These are phyloP conservation scores for Orgyia antiqua DNA, from an alignment of 2,888 invertebrate genomes.

Conservation along the genomic window DNA sequence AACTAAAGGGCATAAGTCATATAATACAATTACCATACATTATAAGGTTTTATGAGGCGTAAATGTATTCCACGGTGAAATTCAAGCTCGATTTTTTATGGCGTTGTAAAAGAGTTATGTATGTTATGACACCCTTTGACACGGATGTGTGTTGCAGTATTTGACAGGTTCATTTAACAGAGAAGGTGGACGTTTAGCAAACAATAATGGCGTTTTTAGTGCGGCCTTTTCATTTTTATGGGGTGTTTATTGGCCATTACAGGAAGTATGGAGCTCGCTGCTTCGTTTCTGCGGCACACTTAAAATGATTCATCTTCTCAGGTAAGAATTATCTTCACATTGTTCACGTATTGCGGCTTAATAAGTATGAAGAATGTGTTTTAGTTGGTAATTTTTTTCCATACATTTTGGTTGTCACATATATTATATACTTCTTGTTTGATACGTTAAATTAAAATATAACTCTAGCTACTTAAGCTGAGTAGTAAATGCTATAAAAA, in stretches of 20 bases:
- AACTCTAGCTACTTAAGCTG: no score
- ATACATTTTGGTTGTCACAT: neutral
- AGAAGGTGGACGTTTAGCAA: conserved; percentile 66
- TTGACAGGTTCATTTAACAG: conserved; percentile 71
- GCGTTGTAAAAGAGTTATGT: conserved; percentile 24
- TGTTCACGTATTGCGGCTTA: conserved; percentile 52
- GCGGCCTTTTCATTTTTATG: conserved; percentile 68
- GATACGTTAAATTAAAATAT: no score
- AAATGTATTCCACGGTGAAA: conserved; percentile 18
- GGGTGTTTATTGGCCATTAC: conserved; percentile 74
- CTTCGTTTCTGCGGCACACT: conserved; percentile 51
- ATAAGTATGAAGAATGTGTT: conserved; percentile 39
- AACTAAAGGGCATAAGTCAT: conserved; percentile 28
- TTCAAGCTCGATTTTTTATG: conserved; percentile 27
- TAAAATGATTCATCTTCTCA: conserved; percentile 64
- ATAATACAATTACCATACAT: conserved; percentile 45
- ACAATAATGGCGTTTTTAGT: conserved; percentile 71
- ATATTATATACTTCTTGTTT: neutral
- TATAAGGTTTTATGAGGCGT: conserved; percentile 33
- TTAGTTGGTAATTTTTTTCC: no score
- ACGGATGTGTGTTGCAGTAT: conserved; percentile 37
- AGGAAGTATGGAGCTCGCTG: conserved; percentile 46
- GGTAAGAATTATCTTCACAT: conserved; percentile 54
- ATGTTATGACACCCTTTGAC: conserved; percentile 35
- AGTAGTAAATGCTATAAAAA: no score